Evolutionary conservation across 2,797 vertebrate genomes (phyloP).

Genomic region (Pelochelys cantorii): DNA sequence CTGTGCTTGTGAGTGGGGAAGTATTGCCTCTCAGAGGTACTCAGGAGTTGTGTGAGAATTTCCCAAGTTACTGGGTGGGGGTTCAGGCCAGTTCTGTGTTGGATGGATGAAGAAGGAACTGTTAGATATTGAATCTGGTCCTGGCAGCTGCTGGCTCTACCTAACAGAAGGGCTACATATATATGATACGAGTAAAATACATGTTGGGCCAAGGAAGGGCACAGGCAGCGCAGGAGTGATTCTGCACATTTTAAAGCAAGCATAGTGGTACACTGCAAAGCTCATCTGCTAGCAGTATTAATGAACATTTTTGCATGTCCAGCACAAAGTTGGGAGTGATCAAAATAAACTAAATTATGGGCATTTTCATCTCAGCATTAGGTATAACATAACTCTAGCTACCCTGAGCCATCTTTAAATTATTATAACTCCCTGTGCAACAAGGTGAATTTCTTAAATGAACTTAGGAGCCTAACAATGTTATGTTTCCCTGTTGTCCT

Average conservation of each 20-base stretch:
- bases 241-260: not conserved
- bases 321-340: not conserved
- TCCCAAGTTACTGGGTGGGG: no score
- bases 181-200: not conserved
- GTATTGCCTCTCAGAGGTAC: no score
- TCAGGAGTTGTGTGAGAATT: no score
- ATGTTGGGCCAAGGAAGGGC: not conserved
- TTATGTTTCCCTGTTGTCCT: not conserved
- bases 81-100: no score
- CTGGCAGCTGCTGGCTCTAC: no score
- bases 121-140: no score
- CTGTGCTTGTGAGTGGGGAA: no score
- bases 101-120: no score
- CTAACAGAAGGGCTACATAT: no score
- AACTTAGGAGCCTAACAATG: not conserved
- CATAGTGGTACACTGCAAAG: not conserved
- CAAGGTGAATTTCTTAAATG: not conserved
- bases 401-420: not conserved
- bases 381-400: not conserved
- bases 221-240: not conserved
- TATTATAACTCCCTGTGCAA: not conserved
- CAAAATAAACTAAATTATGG: not conserved
- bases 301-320: not conserved
- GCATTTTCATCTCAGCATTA: not conserved
- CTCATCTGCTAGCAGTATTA: fast-evolving